A percentile compares a stretch with the other conserved stretches of the same genome.
Evolutionary conservation across 2,797 vertebrate species (phyloP).

Genomic region (Perodicticus potto): DNA sequence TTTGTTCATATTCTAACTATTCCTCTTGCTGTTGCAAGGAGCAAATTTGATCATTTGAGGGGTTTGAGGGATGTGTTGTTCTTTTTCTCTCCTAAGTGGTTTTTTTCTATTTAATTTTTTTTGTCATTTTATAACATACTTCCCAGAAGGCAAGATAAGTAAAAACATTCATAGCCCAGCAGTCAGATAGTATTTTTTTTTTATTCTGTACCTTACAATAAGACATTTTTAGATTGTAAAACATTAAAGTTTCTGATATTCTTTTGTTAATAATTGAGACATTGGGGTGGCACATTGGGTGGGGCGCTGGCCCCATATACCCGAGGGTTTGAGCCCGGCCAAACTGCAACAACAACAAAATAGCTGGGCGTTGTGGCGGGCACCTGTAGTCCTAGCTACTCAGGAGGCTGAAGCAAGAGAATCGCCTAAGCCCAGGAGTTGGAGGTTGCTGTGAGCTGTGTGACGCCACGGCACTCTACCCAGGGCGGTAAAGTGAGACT

Average conservation of each 20-base stretch:
- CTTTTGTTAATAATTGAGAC: neutral
- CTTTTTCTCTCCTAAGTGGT: neutral
- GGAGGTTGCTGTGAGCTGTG: too few relatives aligned
- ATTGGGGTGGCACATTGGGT: too few relatives aligned
- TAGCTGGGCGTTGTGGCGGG: too few relatives aligned
- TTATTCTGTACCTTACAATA: neutral
- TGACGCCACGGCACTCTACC: too few relatives aligned
- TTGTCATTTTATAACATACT: conserved; percentile 22
- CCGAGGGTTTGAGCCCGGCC: too few relatives aligned
- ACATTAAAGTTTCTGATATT: conserved; percentile 45
- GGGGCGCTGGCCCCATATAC: too few relatives aligned
- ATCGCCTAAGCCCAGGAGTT: too few relatives aligned
- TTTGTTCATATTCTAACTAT: conserved; percentile 18
- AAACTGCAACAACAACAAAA: too few relatives aligned
- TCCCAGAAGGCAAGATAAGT: neutral
- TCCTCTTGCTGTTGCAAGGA: neutral
- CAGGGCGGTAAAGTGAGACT: too few relatives aligned
- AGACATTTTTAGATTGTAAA: conserved; percentile 45
- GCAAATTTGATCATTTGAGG: neutral
- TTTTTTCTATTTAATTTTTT: conserved; percentile 24
- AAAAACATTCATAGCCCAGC: neutral
- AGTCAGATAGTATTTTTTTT: neutral
- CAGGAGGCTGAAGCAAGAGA: too few relatives aligned
- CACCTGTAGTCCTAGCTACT: too few relatives aligned
- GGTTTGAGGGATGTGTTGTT: neutral